Base-by-base conservation (phyloP, 2,797 vertebrate species). In the Argyrosomus regius region DNA sequence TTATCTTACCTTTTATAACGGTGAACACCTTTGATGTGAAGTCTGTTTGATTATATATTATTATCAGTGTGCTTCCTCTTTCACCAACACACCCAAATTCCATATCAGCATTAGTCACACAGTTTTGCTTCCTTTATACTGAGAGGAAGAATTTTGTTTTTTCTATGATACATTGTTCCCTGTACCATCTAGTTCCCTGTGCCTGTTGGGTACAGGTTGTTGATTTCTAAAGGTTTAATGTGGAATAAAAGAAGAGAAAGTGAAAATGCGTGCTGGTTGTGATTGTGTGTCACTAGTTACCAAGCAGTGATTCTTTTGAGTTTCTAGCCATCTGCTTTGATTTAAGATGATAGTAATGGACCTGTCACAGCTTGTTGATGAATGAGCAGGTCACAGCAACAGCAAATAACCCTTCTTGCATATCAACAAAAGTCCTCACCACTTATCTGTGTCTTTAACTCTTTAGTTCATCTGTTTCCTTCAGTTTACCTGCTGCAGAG, bases 71-170 rank as follows among this genome's bases (percentile, higher is more conserved):
- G 10, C 31, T 28, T 46, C n/a, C 11, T 18, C n/a, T 7, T 9
- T 20, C 12, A 43, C 2, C 2, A 11, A 64, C 1, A 6, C 7
- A 24, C 17, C 3, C 28, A 50, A 18, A 17, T 14, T 12, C 13
- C 11, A 24, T 2, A 0, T 56, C 28, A 50, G 13, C 10, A 16
- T 59, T 13, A 43, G 20, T 48, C 7, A 39, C 6, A 41, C 6
- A 17, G 49, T 46, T 72, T n/a, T 45, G 13, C 63, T 73, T 77
- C 72, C 68, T 78, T 7, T 20, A 71, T 39, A 80, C 18, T 4
- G 7, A 48, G 5, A 2, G 4, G 2, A 10, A 57, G 41, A 1
- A 5, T 28, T 18, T 28, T 52, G 31, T 31, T 31, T 39, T 35
- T 31, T 31, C 9, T 39, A 39, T 2, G 2, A 39, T 9, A 8